Base-by-base conservation (phyloP, 1,140 invertebrate genomes). In the Scaptodrosophila lebanonensis region DNA sequence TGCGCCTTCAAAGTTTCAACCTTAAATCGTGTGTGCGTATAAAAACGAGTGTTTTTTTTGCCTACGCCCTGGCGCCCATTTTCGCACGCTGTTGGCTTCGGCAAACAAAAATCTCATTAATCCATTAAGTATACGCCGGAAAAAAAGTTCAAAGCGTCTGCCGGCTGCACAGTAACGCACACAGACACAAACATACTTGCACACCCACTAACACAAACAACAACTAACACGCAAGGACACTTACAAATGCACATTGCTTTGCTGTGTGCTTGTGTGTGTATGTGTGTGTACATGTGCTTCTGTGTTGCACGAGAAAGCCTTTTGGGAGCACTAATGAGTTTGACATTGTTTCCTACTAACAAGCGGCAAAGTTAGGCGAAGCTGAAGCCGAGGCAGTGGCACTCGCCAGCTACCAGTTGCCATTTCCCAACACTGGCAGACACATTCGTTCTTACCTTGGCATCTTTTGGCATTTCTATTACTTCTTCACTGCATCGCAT, bases 21-120 rank as follows among this genome's bases (percentile, higher is more conserved):
- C 68, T 65, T 68, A 67, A 79, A 77, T 66, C 47, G 64, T 77
- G 73, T 77, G 79, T 79, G 64, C 59, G 51, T 27, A 61, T 8
- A 3, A 52, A 44, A 9, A 5, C 5, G 4, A 2, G 11, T 13
- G 50, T 45, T 58, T 40, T 40, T 51, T 58, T 60, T 42, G 57
- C 56, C 52, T 61, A 68, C 22, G 8, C 22, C 22, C 8, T 25
- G 64, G 48, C 59, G 50, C 9, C 20, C 16, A 38, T 20, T 64
- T 65, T 40, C 18, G 64, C 56, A 65, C 53, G 73, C 70, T 79
- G 75, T 66, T 79, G 68, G 73, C 69, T 66, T 83, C 59, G 58
- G 75, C 76, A 83, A 82, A 82, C 76, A 82, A 83, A 82, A 82
- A 79, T 79, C 75, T 79, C 75, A 79, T 79, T 79, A 79, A 79